These are phyloP conservation scores for Aselliscus stoliczkanus DNA, from an alignment of 2,797 vertebrate species.

Conservation along the genomic window DNA sequence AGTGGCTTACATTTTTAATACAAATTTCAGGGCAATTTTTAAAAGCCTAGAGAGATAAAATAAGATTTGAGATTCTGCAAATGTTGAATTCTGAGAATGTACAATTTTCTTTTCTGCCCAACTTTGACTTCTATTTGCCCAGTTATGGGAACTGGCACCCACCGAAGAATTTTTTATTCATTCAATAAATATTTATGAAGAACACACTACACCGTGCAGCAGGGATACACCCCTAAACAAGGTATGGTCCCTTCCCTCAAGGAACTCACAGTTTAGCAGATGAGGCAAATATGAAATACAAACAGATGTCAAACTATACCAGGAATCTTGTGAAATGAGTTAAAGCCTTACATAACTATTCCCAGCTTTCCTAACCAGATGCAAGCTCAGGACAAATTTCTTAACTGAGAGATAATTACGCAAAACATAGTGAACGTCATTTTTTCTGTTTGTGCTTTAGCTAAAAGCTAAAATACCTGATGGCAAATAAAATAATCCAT, in stretches of 20 bases:
- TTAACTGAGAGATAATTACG: not conserved
- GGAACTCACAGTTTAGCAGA: not conserved
- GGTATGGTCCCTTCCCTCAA: not conserved
- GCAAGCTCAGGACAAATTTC: not conserved
- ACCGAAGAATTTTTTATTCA: constrained; percentile 54
- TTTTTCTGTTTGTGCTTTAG: not conserved
- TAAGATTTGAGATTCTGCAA: not conserved
- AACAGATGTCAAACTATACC: not conserved
- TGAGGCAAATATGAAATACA: constrained; percentile 38
- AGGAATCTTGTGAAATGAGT: constrained; percentile 54
- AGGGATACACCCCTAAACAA: not conserved
- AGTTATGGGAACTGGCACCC: constrained; percentile 49
- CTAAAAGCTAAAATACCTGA: constrained; percentile 59
- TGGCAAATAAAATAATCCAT: not conserved
- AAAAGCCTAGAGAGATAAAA: not conserved
- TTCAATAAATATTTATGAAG: not conserved
- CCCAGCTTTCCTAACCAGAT: not conserved
- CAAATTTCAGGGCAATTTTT: not conserved
- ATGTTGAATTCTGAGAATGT: constrained; percentile 43
- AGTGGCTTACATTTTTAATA: constrained; percentile 24
- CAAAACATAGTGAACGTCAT: not conserved
- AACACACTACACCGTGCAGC: not conserved
- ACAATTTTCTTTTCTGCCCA: constrained; percentile 61
- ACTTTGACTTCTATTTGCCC: constrained; percentile 63
- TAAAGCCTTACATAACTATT: not conserved